These are phyloP conservation scores for Alfaro cultratus DNA, from an alignment of 2,797 vertebrate species.

Conservation along the genomic window DNA sequence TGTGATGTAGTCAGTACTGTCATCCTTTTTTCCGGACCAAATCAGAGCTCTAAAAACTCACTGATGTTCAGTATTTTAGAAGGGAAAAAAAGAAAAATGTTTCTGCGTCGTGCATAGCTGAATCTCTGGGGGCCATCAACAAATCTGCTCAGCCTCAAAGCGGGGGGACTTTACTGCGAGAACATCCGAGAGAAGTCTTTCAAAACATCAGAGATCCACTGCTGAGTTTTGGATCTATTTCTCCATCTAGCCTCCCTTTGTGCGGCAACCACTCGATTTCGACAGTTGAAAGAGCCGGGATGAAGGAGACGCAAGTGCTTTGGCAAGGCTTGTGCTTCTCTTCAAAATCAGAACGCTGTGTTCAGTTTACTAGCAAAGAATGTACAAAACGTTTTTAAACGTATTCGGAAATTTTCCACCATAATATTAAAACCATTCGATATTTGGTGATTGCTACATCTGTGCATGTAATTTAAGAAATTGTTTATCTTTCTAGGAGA, in stretches of 20 bases:
- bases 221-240: conserved; percentile 42
- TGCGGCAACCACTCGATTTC: conserved; percentile 36
- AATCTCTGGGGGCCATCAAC: conserved; percentile 57
- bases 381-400: conserved; percentile 15
- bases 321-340: conserved; percentile 18
- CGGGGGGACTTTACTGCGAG: conserved; percentile 38
- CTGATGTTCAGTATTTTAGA: conserved; percentile 15
- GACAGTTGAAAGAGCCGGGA: conserved; percentile 34
- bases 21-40: conserved; percentile 14
- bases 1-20: conserved; percentile 10
- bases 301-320: conserved; percentile 36
- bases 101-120: conserved; percentile 12
- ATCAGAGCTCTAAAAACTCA: conserved; percentile 22
- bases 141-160: conserved; percentile 64
- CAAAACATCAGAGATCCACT: conserved; percentile 55
- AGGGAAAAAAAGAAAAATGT: not conserved
- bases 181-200: conserved; percentile 58
- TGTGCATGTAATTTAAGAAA: conserved; percentile 20
- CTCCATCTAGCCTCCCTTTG: conserved; percentile 48
- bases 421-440: not conserved
- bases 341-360: conserved; percentile 33
- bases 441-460: conserved; percentile 38
- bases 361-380: conserved; percentile 35
- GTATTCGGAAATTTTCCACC: not conserved
- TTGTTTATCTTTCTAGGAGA: conserved; percentile 33